Conservation (phyloP, 2,797 vertebrate species). For the Gobio occitaniae region DNA sequence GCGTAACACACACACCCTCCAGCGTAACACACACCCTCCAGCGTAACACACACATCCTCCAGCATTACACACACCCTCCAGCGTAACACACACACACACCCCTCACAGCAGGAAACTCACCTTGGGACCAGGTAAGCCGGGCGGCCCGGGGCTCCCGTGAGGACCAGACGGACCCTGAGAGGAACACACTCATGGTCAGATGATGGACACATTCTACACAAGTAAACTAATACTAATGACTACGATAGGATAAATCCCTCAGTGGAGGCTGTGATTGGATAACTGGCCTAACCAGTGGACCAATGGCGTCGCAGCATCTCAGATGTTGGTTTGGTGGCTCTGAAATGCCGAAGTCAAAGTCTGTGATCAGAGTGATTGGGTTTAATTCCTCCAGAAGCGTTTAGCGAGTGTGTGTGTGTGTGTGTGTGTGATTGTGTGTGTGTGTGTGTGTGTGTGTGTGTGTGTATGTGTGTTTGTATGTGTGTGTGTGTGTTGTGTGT, state of each 20-base stretch:
- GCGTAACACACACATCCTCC: too few species aligned
- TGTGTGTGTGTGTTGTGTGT: too few species aligned
- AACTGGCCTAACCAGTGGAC: not conserved
- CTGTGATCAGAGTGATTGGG: not conserved
- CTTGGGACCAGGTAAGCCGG: constrained; percentile 90
- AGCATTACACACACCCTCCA: too few species aligned
- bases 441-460: too few species aligned
- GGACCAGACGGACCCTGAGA: constrained; percentile 88
- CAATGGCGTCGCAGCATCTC: not conserved
- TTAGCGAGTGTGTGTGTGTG: too few species aligned
- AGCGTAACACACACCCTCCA: too few species aligned
- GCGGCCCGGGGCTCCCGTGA: constrained; percentile 90
- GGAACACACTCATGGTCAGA: too few species aligned
- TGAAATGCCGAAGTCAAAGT: not conserved
- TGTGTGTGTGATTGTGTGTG: too few species aligned
- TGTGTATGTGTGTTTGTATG: too few species aligned
- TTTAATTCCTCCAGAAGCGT: not conserved
- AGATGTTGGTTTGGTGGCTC: not conserved
- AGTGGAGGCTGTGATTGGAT: not conserved
- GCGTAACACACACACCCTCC: too few species aligned
- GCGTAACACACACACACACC: not conserved
- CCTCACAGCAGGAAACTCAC: constrained; percentile 73
- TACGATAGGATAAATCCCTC: not conserved
- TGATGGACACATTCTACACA: too few species aligned
- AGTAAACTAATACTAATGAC: too few species aligned